Evolutionary conservation across 2,888 invertebrate species (phyloP), one percentile per base, ranked within the genome.

Genomic region (Encarsia formosa): DNA sequence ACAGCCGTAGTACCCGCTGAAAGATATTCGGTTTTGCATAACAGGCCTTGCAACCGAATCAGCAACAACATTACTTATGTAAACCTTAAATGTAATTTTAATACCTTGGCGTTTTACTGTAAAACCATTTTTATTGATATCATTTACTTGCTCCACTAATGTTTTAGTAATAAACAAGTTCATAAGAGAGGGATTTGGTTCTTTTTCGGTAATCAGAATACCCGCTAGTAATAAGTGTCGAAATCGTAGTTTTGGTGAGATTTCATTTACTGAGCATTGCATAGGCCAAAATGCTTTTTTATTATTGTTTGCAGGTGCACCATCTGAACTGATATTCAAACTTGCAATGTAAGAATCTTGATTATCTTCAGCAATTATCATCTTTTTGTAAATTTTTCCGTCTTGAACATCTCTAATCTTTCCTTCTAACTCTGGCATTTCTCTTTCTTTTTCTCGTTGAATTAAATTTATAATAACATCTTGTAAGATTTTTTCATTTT

Each of bases 1-100:
- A 20, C 59, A 59, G 3, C 55, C 55, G 5, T 20, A 42, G 41
- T 59, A 48, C 2, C 50, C 59, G 45, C 52, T 59, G 16, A 48
- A 57, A 43, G 52, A 51, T 2, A 54, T 35, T 19, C 52, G 29
- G 34, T 56, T 56, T 43, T 58, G 56, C 3, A 55, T 32, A n/a
- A 58, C 34, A n/a, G 51, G 35, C 6, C 54, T 54, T 31, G 26
- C 31, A 3, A 51, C 46, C 9, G 45, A 51, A 23, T 51, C 51
- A 11, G 44, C 40, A 4, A 22, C 11, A 13, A 29, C 35, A 11
- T 15, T 31, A 2, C 18, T 13, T 9, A 23, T 16, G 11, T 15
- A 15, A 18, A 52, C 32, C 22, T 40, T 40, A 9, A 52, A 46
- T 18, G 13, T 2, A 32, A 46, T 26, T n/a, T 29, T n/a, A 11